Base-by-base conservation (phyloP, 2,113 vertebrate species). In the Cisticola juncidis region DNA sequence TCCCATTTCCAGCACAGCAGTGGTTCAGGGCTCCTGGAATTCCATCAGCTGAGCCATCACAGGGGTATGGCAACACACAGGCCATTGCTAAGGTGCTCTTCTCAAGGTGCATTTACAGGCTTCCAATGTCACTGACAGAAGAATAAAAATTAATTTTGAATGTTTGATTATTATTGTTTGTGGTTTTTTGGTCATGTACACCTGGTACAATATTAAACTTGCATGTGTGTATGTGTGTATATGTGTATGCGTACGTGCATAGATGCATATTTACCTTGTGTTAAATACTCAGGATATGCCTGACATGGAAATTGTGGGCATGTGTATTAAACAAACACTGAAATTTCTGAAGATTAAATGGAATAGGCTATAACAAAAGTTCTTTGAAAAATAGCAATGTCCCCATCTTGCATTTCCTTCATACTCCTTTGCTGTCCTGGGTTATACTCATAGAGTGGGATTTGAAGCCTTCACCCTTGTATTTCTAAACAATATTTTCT, bases 401-500 rank as follows among this genome's bases (percentile, higher is more conserved):
- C n/a, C 33, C 45, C 11, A 1, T 35, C 87, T 82, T 82, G 23
- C 24, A 10, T 90, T 81, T 84, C 44, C 50, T 71, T 84, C 33
- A n/a, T 36, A 26, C 29, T 60, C 26, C 10, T 84, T 16, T 60
- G 31, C 50, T 81, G 26, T 35, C 69, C 40, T 60, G 29, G 19
- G 4, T 66, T 87, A 36, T 48, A 28, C 16, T 33, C 18, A 26
- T 5, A 18, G 47, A 47, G 35, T 3, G 2, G 38, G 45, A 68
- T 64, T 38, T 57, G 48, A 95, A 79, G 29, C 61, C 17, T 91
- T 54, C 33, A 62, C 48, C n/a, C 45, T 57, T 56, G 6, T 25
- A 83, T 88, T 88, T 81, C 56, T 93, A 73, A 91, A 50, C 45
- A 68, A 19, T 62, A 81, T 76, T 91, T 94, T 86, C 14, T 69